A percentile compares a stretch with the other conserved stretches of the same genome.
phyloP scores from a whole-genome alignment of 2,888 invertebrate genomes.

The Thereva unica region DNA sequence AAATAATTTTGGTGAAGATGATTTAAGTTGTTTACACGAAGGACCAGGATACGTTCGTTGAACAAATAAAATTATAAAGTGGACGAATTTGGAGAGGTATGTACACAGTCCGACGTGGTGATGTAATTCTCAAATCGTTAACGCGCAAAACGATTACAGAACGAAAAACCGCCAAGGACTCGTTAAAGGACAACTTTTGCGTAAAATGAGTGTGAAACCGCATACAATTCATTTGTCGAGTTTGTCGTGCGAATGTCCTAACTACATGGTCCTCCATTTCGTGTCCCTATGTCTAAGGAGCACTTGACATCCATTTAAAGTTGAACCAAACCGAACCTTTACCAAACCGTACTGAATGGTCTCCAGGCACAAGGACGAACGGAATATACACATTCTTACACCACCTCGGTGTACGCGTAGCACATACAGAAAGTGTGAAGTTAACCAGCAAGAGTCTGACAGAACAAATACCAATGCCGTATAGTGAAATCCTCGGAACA shows the following conservation, averaged over 20 bases:
- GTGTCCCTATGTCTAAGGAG: conserved; percentile 9
- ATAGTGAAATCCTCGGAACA: conserved; percentile 7
- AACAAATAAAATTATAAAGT: too few relatives aligned
- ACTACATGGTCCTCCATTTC: neutral
- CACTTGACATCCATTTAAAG: conserved; percentile 17
- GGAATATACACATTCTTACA: too few relatives aligned
- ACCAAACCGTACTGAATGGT: too few relatives aligned
- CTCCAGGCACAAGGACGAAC: too few relatives aligned
- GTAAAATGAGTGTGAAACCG: conserved; percentile 29
- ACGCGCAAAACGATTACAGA: conserved; percentile 13
- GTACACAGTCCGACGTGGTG: neutral
- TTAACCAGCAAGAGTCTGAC: too few relatives aligned
- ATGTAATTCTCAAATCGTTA: conserved; percentile 25
- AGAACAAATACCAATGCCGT: conserved; percentile 3
- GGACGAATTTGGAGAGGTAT: too few relatives aligned
- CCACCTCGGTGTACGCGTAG: too few relatives aligned
- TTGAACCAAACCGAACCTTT: neutral
- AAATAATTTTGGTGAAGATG: too few relatives aligned
- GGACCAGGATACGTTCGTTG: too few relatives aligned
- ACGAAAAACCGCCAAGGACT: conserved; percentile 23
- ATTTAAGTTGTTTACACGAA: too few relatives aligned
- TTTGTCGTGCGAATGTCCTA: neutral
- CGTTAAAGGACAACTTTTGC: conserved; percentile 31
- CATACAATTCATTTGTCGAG: conserved; percentile 28
- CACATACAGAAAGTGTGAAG: too few relatives aligned